Percentiles rank a stretch among this genome's conserved stretches.
Evolutionary conservation across 1,140 invertebrate species (phyloP).

Genomic region (Lysiphlebus fabarum): DNA sequence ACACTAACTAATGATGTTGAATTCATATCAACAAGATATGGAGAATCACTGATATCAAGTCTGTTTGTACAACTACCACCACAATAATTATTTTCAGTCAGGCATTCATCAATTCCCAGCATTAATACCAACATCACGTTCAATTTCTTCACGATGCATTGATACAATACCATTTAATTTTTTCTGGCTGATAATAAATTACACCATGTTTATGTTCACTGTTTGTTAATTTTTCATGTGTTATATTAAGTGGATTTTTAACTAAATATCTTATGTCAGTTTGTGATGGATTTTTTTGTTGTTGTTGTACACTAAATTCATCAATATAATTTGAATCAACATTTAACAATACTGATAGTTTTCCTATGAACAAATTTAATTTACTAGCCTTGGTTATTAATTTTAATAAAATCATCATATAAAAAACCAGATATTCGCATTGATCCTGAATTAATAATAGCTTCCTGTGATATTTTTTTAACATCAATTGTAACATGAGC

Average conservation of each 20-base stretch:
- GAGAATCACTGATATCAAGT: constrained; percentile 81
- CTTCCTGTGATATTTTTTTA: constrained; percentile 90
- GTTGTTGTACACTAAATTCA: constrained; percentile 89
- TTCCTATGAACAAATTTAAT: constrained; percentile 82
- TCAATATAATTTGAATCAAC: constrained; percentile 86
- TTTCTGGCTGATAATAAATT: constrained; percentile 91
- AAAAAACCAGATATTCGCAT: constrained; percentile 90
- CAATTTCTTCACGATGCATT: constrained; percentile 93
- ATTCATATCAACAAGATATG: constrained; percentile 95
- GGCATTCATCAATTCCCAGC: constrained; percentile 96
- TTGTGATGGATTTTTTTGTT: constrained; percentile 79
- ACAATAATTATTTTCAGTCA: constrained; percentile 92
- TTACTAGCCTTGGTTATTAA: constrained; percentile 80
- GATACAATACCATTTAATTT: constrained; percentile 90
- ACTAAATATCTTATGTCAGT: constrained; percentile 93
- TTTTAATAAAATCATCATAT: constrained; percentile 92
- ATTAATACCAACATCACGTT: constrained; percentile 91
- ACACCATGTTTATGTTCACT: constrained; percentile 68
- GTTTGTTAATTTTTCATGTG: no score
- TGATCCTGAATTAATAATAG: constrained; percentile 92
- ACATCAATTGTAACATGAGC: constrained; percentile 92
- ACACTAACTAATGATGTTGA: constrained; percentile 93
- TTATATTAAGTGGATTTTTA: no score
- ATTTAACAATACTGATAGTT: constrained; percentile 78
- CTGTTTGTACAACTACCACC: constrained; percentile 94